Evolutionary conservation across 2,797 vertebrate species (phyloP), one percentile per base, ranked within the genome.

Genomic region (Hydrolagus colliei): DNA sequence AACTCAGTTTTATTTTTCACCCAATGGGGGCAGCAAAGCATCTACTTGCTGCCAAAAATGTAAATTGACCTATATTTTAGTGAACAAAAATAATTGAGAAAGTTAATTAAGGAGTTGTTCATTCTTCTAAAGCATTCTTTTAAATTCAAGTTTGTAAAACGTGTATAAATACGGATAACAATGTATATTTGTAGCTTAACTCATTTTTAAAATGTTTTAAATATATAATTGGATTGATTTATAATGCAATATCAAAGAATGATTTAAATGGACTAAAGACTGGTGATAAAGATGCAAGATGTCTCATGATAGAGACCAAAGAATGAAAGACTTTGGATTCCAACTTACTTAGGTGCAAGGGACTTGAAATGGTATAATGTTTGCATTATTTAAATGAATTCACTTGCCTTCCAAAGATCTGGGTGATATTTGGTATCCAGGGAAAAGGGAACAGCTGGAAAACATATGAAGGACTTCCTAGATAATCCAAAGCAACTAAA

Each of bases 1-100:
- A 84, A 84, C 79, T 84, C 67, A 68, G 12, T 68, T 84, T 35
- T 68, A 84, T 84, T 68, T 18, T 84, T 65, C 32, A 84, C 79
- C 79, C 65, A 84, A 68, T 84, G 79, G 68, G 79, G 79, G 79
- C 79, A 84, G 79, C 79, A 84, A 84, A 84, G 63, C 79, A 84
- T n/a, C 14, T 84, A 68, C 65, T 20, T 68, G 32, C 32, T 84
- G 65, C 41, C 35, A 80, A 80, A 84, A 71, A 71, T 84, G 41
- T 3, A 2, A 35, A 10, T 22, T 35, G 18, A 9, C 61, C 3
- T 14, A 82, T 67, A 61, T 82, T 61, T 80, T 68, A 82, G 32
- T 71, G 9, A 84, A 84, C 32, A 18, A 65, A 41, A 71, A 68
- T 84, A 41, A 35, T 71, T 32, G 67, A 79, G 61, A 79, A 67